These are phyloP conservation scores for Belgica antarctica DNA, from an alignment of 2,888 invertebrate species.

Conservation along the genomic window DNA sequence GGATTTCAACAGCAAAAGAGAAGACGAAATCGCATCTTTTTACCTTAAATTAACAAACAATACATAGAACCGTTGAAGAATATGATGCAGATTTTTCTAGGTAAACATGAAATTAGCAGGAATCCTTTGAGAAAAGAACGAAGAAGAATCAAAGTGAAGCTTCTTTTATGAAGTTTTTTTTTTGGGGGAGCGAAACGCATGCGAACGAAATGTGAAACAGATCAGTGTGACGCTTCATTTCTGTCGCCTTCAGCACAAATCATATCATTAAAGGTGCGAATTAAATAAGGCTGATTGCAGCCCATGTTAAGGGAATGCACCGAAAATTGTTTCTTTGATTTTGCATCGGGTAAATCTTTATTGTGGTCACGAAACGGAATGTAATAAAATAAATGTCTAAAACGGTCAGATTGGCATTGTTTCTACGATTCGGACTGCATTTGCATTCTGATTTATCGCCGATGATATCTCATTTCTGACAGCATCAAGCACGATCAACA, in stretches of 20 bases:
- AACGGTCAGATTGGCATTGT: too few relatives aligned
- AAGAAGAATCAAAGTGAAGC: conserved; percentile 19
- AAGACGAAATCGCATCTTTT: not conserved
- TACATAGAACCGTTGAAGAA: not conserved
- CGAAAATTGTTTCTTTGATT: too few relatives aligned
- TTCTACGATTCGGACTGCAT: too few relatives aligned
- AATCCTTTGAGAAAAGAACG: conserved; percentile 4
- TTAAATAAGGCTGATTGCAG: not conserved
- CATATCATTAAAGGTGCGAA: not conserved
- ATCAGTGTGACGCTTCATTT: not conserved
- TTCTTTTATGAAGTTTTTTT: not conserved
- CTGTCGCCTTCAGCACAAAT: not conserved
- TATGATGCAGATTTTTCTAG: conserved; percentile 35
- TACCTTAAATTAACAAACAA: conserved; percentile 37
- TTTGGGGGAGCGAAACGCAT: not conserved
- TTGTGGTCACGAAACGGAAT: too few relatives aligned
- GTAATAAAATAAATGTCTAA: too few relatives aligned
- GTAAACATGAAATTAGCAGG: conserved; percentile 37
- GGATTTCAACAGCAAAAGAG: conserved; percentile 21
- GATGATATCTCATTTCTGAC: too few relatives aligned
- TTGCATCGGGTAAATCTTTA: too few relatives aligned
- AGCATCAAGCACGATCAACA: too few relatives aligned
- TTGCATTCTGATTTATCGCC: too few relatives aligned
- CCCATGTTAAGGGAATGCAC: not conserved
- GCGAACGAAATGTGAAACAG: too few relatives aligned